Percentiles rank a stretch among this genome's conserved stretches.
Conservation (phyloP, 2,888 invertebrate genomes). For the Emesis furor region DNA sequence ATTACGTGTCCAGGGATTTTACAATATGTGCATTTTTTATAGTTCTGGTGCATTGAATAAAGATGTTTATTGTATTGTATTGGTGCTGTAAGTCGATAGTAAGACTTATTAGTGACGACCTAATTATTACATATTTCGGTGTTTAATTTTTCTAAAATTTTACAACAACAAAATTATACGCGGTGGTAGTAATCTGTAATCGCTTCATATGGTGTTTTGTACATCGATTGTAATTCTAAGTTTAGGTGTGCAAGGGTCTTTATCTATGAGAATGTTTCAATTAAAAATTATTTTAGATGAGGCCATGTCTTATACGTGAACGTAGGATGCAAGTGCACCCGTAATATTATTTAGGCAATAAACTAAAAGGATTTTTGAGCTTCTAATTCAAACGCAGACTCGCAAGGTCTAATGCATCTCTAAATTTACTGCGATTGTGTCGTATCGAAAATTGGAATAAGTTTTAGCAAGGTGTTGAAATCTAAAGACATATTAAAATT, state of each 20-base stretch:
- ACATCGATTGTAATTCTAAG: constrained; percentile 71
- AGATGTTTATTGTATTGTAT: too few relatives aligned
- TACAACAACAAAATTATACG: constrained; percentile 69
- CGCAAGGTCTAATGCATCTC: constrained; percentile 54
- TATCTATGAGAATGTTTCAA: constrained; percentile 70
- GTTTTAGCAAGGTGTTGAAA: constrained; percentile 24
- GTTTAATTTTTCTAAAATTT: constrained; percentile 73
- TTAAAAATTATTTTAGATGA: too few relatives aligned
- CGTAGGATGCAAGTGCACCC: background rate
- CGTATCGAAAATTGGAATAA: constrained; percentile 50
- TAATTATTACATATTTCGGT: constrained; percentile 43
- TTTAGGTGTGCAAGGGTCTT: constrained; percentile 73
- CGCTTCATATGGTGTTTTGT: constrained; percentile 72
- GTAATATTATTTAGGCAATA: constrained; percentile 32
- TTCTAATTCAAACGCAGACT: constrained; percentile 43
- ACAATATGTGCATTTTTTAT: too few relatives aligned
- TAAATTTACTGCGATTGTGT: constrained; percentile 49
- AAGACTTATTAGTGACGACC: too few relatives aligned
- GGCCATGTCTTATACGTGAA: too few relatives aligned
- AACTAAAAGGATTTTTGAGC: constrained; percentile 33
- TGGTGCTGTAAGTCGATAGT: too few relatives aligned
- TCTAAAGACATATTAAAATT: constrained; percentile 58
- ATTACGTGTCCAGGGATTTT: too few relatives aligned
- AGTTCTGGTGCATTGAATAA: too few relatives aligned
- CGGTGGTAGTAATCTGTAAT: constrained; percentile 74